These are phyloP conservation scores for Paedocypris micromegethes DNA, from an alignment of 2,797 vertebrate genomes.

Conservation along the genomic window DNA sequence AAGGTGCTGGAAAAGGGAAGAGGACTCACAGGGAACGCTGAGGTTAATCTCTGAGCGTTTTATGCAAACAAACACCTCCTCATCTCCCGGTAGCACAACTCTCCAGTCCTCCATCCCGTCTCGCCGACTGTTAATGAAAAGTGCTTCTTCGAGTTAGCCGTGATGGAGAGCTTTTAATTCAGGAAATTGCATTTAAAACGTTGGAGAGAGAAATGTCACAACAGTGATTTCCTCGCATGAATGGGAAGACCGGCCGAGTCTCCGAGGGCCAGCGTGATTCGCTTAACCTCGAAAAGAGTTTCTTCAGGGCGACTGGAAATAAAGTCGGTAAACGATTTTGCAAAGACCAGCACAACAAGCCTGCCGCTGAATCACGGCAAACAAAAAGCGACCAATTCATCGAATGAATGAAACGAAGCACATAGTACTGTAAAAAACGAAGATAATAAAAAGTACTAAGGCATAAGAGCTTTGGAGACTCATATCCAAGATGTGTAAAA, in stretches of 20 bases:
- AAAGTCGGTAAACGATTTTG: not conserved
- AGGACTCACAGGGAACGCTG: constrained; percentile 6
- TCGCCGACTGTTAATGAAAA: constrained; percentile 22
- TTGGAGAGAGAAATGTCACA: constrained; percentile 24
- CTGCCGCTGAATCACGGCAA: not conserved
- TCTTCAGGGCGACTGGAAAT: constrained; percentile 7
- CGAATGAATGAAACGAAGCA: too few species aligned
- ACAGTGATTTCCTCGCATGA: constrained; percentile 37
- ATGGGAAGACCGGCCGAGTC: constrained; percentile 23
- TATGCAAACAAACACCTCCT: constrained; percentile 30
- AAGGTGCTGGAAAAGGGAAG: not conserved
- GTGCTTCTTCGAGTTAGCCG: constrained; percentile 14
- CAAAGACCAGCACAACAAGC: constrained; percentile 3
- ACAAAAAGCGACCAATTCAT: not conserved
- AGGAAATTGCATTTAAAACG: constrained; percentile 36
- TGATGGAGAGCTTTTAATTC: constrained; percentile 42
- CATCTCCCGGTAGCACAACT: constrained; percentile 19
- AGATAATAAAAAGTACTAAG: too few species aligned
- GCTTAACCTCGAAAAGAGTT: constrained; percentile 22
- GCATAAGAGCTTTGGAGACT: too few species aligned
- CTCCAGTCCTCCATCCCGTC: constrained; percentile 4
- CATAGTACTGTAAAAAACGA: too few species aligned
- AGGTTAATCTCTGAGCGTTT: constrained; percentile 35
- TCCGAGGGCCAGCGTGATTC: not conserved
- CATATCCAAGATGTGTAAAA: too few species aligned